Evolutionary conservation across 2,113 vertebrate genomes (phyloP), one percentile per base, ranked within the genome.

Genomic region (Gavia stellata): DNA sequence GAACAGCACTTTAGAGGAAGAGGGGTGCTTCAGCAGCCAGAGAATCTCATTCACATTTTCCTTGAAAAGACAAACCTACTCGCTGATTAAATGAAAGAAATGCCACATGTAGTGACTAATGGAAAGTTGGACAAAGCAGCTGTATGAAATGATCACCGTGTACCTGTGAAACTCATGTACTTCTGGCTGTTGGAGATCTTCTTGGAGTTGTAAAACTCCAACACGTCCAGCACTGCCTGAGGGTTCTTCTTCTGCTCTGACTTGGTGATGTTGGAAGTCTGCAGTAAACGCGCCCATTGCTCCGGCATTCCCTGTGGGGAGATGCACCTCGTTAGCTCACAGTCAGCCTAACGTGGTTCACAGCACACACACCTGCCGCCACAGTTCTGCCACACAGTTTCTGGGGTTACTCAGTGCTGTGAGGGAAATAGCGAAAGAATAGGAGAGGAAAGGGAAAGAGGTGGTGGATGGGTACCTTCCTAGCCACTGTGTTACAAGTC

Each of bases 211-310:
- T 99, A 99, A 97, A 99, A 99, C 94, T 99, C 99, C 68, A 99
- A 96, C 5, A 99, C 99, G 0, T 99, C 99, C 53, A 99, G 97
- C 59, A 99, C 99, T 5, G 99, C 99, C 96, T 99, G 99, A 2
- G 99, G 99, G 56, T 99, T 99, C 97, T 99, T 99, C 98, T 99
- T 99, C 97, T 99, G 99, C 97, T 99, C 99, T 3, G 98, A 98
- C 90, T 99, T 99, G 59, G 99, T 99, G 98, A 99, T 99, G 97
- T 99, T 99, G 96, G 99, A 99, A 3, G 99, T 99, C 97, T 99
- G 99, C 62, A 99, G 98, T 47, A 99, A 97, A 19, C 99, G 99
- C 1, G 99, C 99, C 99, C 99, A 99, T 75, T 99, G 99, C 96
- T 99, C 99, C 0, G 99, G 99, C 99, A 99, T 99, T 38, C 99